Percentiles rank a stretch among this genome's conserved stretches.
These are phyloP conservation scores for Aegotheles bennettii DNA, from an alignment of 2,113 vertebrate genomes.

Conservation along the genomic window DNA sequence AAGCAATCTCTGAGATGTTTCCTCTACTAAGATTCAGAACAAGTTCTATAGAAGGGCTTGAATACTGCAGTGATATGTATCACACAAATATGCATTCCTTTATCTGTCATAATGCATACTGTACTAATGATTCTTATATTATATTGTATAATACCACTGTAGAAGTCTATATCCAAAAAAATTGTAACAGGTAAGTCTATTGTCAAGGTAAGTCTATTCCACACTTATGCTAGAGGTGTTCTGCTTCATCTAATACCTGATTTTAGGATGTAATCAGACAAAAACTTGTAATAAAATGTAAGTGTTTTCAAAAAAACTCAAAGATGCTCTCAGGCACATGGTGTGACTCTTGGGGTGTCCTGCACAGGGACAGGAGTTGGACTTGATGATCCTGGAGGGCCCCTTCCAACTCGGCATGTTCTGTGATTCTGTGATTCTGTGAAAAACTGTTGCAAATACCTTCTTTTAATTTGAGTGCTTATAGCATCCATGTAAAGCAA, in stretches of 20 bases:
- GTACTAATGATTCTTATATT: neutral
- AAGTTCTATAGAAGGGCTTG: neutral
- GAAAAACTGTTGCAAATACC: neutral
- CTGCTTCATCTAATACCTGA: neutral
- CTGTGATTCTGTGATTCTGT: too few relatives aligned
- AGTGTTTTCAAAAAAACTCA: neutral
- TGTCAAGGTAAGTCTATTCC: neutral
- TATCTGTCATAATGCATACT: neutral
- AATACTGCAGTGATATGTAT: neutral
- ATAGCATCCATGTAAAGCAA: neutral
- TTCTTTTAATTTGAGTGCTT: neutral
- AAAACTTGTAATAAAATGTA: neutral
- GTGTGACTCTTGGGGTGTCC: too few relatives aligned
- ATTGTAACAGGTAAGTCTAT: neutral
- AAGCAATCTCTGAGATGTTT: neutral
- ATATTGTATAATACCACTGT: neutral
- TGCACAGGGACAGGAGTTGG: too few relatives aligned
- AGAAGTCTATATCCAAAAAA: neutral
- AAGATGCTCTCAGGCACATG: too few relatives aligned
- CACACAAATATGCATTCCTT: neutral
- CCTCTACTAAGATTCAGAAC: neutral
- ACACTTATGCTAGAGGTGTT: neutral
- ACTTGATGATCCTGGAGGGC: too few relatives aligned
- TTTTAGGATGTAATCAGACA: neutral
- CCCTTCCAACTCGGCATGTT: too few relatives aligned